These are phyloP conservation scores for Sycophaga agraensis DNA, from an alignment of 1,140 invertebrate species.

Conservation along the genomic window DNA sequence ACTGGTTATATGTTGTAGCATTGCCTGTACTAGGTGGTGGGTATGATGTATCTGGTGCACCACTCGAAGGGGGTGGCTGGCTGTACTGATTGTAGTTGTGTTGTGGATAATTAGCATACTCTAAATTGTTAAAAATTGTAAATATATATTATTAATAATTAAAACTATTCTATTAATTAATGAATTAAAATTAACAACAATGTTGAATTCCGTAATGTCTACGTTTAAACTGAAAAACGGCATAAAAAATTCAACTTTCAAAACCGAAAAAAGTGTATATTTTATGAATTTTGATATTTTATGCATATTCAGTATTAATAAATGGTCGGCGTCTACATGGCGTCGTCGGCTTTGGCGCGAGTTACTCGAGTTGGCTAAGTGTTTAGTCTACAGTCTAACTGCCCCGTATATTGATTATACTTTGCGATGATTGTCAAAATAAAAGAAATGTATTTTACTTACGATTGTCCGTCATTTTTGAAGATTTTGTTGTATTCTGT, in stretches of 20 bases:
- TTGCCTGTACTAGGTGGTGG: slow-evolving; percentile 45
- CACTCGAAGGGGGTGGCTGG: slow-evolving; percentile 39
- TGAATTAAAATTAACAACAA: no score
- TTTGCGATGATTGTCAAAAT: no score
- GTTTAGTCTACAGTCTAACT: no score
- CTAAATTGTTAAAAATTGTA: slow-evolving; percentile 32
- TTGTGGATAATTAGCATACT: slow-evolving; percentile 54
- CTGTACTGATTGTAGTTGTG: slow-evolving; percentile 45
- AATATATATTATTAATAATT: no score
- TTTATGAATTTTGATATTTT: neutral
- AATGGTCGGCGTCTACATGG: slow-evolving; percentile 19
- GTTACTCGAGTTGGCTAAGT: no score
- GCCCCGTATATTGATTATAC: no score
- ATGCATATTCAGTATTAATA: neutral
- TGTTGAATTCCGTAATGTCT: no score
- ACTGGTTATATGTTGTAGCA: slow-evolving; percentile 42
- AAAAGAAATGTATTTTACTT: slow-evolving; percentile 34
- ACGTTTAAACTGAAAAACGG: no score
- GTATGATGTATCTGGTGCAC: slow-evolving; percentile 46
- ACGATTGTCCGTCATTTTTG: slow-evolving; percentile 51
- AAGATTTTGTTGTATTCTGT: neutral
- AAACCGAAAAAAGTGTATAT: no score
- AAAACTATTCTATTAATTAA: no score
- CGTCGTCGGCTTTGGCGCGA: neutral
- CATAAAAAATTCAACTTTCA: no score